Base-by-base conservation (phyloP, 2,888 invertebrate genomes). In the Dasypolia templi region DNA sequence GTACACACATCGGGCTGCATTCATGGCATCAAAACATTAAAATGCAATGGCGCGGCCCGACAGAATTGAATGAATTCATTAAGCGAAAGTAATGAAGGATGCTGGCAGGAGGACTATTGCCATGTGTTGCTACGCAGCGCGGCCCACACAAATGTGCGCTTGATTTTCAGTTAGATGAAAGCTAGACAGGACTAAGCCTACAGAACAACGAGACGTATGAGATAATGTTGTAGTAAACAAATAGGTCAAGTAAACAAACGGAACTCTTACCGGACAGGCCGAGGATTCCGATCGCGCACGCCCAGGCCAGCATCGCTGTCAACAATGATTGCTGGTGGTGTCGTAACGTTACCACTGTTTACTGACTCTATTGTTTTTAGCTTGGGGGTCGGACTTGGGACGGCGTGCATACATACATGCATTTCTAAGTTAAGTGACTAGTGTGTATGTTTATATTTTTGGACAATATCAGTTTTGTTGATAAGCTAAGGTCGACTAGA, bases 201-300 rank as follows among this genome's bases (percentile, higher is more conserved):
- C 17, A 29, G 51, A 32, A 32, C 32, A 44, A 44, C 29, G 5
- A n/a, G 44, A 64, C 46, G 67, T 77, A 22, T 19, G 3, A 29
- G 29, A 55, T 29, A 58, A n/a, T 14, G 4, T 62, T 77, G 70
- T 75, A 71, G 72, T 59, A 51, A 64, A 64, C n/a, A 64, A 49
- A 64, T n/a, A 26, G 12, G 67, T 77, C 65, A 78, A 72, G 72
- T 64, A 53, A 58, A 64, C 19, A 53, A 61, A 46, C 44, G 51
- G 44, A 61, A 42, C 22, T 83, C 92, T 94, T 75, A 94, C 94
- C 93, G 86, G 91, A 89, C 59, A 86, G 77, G 71, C 78, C 80
- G 73, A 87, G 77, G 75, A 89, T 79, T 72, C 77, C 84, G 29
- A 88, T 70, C 71, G 82, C 78, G 80, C 84, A 86, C 77, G 85